Conservation (phyloP, 2,113 vertebrate species). For the Narcine bancroftii region DNA sequence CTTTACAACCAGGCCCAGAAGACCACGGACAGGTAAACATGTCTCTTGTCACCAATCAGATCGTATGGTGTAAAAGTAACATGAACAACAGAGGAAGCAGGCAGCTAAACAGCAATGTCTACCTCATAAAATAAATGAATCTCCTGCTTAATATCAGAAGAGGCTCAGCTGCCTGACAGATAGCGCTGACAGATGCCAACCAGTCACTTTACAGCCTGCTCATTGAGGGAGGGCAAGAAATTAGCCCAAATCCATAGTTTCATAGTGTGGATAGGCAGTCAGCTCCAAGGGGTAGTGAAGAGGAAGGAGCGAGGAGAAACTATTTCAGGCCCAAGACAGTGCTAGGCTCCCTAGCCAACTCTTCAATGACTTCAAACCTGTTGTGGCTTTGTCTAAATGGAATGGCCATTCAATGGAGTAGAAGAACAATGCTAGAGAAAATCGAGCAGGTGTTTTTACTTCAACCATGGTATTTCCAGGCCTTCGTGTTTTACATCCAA, state of each 20-base stretch:
- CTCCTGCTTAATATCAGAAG: not conserved
- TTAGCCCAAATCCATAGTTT: too few relatives aligned
- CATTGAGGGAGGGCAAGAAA: not conserved
- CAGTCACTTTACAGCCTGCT: not conserved
- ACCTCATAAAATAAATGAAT: not conserved
- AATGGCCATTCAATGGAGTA: too few relatives aligned
- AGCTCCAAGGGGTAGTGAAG: not conserved
- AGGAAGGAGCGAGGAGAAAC: not conserved
- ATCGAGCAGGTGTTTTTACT: too few relatives aligned
- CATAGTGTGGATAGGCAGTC: too few relatives aligned
- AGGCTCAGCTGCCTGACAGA: too few relatives aligned
- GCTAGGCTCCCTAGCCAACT: too few relatives aligned
- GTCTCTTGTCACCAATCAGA: not conserved
- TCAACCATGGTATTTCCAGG: too few relatives aligned
- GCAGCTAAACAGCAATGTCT: not conserved
- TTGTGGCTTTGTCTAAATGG: too few relatives aligned
- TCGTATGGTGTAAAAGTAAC: not conserved
- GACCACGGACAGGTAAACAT: conserved; percentile 70
- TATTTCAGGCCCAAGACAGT: too few relatives aligned
- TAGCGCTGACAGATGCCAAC: not conserved
- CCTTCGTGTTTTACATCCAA: too few relatives aligned
- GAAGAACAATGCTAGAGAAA: too few relatives aligned
- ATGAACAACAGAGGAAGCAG: not conserved
- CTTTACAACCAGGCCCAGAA: conserved; percentile 68
- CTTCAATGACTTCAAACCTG: too few relatives aligned